Base-by-base conservation (phyloP, 2,888 invertebrate species). In the Monochamus alternatus region DNA sequence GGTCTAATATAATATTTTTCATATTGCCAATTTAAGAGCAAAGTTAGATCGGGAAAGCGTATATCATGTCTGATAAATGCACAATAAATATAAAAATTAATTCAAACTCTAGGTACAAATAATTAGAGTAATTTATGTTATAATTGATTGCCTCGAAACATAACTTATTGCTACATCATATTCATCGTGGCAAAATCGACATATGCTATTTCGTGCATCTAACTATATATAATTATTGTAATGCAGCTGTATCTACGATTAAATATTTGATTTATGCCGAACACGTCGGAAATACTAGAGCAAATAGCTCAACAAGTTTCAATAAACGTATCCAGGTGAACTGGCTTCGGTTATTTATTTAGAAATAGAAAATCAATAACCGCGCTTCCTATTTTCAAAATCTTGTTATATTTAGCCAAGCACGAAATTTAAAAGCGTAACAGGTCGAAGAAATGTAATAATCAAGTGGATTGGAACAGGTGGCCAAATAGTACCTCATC, bases 271-370 rank as follows among this genome's bases (percentile, higher is more conserved):
- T 22, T 31, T 14, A 44, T 12, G 51, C 12, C 3, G 10, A 65
- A 65, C 51, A 51, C 5, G 51, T 31, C 31, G 65, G 22, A 12
- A 31, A 64, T 38, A 7, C 14, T 43, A 22, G 22, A 31, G 44
- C n/a, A 43, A 65, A 65, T 51, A 51, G 30, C 22, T 51, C 65
- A 65, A 65, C 65, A 65, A 51, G 65, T 65, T 52, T 3, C n/a
- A 31, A 31, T 65, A 51, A 5, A 47, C 22, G 47, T 44, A 44
- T 65, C 47, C 51, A 10, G n/a, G 22, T 65, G 65, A 65, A 44
- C 14, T 14, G 44, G 22, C 7, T n/a, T 3, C 14, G 5, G n/a
- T 14, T 7, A 55, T 47, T 64, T 64, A 47, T 64, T 64, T 30
- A 47, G 7, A 14, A n/a, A 47, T 12, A 3, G 22, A 30, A 64